Base-by-base conservation (phyloP, 2,888 invertebrate species). In the Ypsolopha scabrella region DNA sequence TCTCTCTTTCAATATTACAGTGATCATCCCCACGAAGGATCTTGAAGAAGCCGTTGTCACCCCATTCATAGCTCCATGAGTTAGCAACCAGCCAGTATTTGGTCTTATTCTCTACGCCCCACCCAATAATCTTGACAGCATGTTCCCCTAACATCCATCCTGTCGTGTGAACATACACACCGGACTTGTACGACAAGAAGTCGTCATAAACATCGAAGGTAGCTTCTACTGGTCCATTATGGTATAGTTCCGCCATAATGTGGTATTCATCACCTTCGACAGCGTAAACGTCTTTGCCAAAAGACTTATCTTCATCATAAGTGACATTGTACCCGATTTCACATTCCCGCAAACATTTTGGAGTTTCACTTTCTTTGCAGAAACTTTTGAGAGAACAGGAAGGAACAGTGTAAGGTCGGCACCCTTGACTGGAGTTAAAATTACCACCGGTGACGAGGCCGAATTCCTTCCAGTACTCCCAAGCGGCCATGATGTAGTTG, bases 31-130 rank as follows among this genome's bases (percentile, higher is more conserved):
- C 97, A 54, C 96, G 89, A 24, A 93, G 79, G 57, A 97, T 96
- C 78, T 95, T 95, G 87, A 97, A 96, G 79, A 88, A 95, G 6
- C 95, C 95, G 68, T 91, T 89, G 70, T 94, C 92, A 57, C 97
- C 97, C 97, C 97, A 97, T 73, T 97, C 97, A 0, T 89, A 87
- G 80, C 97, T 97, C 97, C 97, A 97, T 0, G 95, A 96, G 85
- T 97, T 97, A 50, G 94, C 95, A 60, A 95, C 90, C 13, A 95
- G 88, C 97, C 97, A 97, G 75, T 96, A 97, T 46, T 93, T 93
- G 50, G 88, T 89, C 8, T 88, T 90, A 48, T 90, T 88, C 57
- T 94, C 93, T 0, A 89, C 90, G 44, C 97, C 97, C 94, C 95
- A 97, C 10, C 97, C 96, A 47, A 96, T 73, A 50, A 97, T 92